Evolutionary conservation across 2,888 invertebrate genomes (phyloP).

Genomic region (Parapristionchus giblindavisi): DNA sequence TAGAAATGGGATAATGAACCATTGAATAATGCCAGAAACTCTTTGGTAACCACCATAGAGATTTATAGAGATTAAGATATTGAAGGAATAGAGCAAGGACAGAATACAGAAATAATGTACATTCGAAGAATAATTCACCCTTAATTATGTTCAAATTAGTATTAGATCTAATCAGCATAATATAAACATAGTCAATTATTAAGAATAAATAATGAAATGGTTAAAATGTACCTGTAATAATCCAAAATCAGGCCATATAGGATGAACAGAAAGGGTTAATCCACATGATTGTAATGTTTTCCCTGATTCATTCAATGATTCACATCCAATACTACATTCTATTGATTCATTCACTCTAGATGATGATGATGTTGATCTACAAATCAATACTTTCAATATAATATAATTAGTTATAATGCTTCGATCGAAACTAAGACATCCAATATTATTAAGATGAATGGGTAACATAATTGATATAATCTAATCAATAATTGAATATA

Average conservation of each 20-base stretch:
- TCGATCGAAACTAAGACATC: too few relatives aligned
- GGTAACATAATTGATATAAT: too few relatives aligned
- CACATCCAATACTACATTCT: too few relatives aligned
- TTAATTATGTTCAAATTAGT: conserved; percentile 71
- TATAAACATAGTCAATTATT: background rate
- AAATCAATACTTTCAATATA: too few relatives aligned
- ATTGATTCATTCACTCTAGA: too few relatives aligned
- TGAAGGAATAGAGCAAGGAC: conserved; percentile 83
- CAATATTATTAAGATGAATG: too few relatives aligned
- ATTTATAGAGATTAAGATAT: conserved; percentile 91
- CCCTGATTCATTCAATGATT: too few relatives aligned
- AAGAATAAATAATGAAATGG: background rate
- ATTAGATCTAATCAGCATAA: background rate
- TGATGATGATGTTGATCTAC: too few relatives aligned
- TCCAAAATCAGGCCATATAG: conserved; percentile 54
- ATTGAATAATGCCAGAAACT: conserved; percentile 87
- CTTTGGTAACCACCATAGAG: conserved; percentile 96
- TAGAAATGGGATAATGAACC: conserved; percentile 75
- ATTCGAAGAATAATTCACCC: conserved; percentile 85
- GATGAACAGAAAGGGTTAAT: conserved; percentile 52
- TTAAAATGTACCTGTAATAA: conserved; percentile 43
- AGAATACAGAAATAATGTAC: conserved; percentile 84
- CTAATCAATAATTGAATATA: too few relatives aligned
- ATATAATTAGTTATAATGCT: too few relatives aligned
- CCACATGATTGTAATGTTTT: too few relatives aligned